Evolutionary conservation across 2,113 vertebrate genomes (phyloP), one percentile per base, ranked within the genome.

Genomic region (Eretmochelys imbricata): DNA sequence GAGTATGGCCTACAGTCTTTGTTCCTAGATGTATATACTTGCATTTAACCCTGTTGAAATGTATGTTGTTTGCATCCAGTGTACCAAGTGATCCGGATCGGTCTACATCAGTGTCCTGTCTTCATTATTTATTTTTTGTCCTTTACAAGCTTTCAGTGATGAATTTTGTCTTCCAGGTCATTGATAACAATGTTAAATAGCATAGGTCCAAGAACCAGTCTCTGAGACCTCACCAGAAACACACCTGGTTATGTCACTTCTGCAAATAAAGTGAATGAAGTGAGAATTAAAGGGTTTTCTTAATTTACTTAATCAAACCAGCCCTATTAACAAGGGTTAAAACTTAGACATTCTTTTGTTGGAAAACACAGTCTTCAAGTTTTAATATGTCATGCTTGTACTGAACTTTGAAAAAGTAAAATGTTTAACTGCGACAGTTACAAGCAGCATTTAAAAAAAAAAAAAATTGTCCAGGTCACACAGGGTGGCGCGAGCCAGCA

Each of bases 361-460:
- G 1, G 0, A 12, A 53, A 88, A 48, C 90, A 80, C 0, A 0
- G 20, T 75, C 81, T 76, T 25, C 42, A 0, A 1, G 24, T 84
- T 50, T 85, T 17, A 42, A 4, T 46, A 14, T 54, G 72, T 42
- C 2, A 29, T 69, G 14, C 17, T 79, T 85, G 24, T 59, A 42
- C 8, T 48, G 22, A 72, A 89, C 4, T 1, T 76, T 87, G 59
- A 4, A 65, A 42, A 91, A 87, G 10, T 20, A 35, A 11, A 4
- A 31, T 35, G 20, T 1, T 25, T 48, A 13, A 48, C 4, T 48
- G 42, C 24, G 55, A 46, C n/a, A 85, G 78, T 25, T 62, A 35
- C 24, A 85, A 91, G 69, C 7, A 78, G 53, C 38, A 46, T 80
- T 91, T 80, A 59, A 16, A 16, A 31, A n/a, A 16, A 16, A 31